Percentiles rank a stretch among this genome's conserved stretches.
Evolutionary conservation across 1,140 invertebrate species (phyloP).

Genomic region (Anadara kagoshimensis): DNA sequence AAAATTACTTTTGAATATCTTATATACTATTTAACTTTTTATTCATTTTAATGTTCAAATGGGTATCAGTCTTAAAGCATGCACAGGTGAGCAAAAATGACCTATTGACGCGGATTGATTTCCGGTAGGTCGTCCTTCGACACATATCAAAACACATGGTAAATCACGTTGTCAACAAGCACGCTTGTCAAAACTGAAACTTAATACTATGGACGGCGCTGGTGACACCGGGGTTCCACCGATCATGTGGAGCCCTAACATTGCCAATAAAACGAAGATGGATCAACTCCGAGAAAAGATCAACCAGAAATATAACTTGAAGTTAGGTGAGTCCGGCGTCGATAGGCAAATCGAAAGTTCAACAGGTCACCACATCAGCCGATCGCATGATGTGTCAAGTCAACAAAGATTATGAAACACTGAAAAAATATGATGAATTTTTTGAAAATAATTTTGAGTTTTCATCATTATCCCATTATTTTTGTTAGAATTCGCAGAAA

Average conservation of each 20-base stretch:
- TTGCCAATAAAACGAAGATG: constrained; percentile 57
- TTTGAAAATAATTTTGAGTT: not conserved
- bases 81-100: not conserved
- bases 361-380: not conserved
- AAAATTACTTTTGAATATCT: too few species aligned
- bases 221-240: constrained; percentile 22
- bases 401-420: not conserved
- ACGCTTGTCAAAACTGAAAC: not conserved
- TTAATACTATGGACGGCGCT: constrained; percentile 28
- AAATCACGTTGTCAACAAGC: not conserved
- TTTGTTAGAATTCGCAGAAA: not conserved
- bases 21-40: too few species aligned
- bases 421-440: not conserved
- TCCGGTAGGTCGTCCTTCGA: not conserved
- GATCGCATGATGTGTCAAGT: not conserved
- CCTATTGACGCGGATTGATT: not conserved
- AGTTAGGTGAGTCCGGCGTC: constrained; percentile 55
- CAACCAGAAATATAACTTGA: constrained; percentile 59
- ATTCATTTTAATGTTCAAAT: too few species aligned
- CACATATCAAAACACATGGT: not conserved
- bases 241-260: constrained; percentile 65
- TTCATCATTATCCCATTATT: not conserved
- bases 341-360: not conserved
- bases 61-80: too few species aligned
- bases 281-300: constrained; percentile 59